Base-by-base conservation (phyloP, 1,140 invertebrate species). In the Luehdorfia chinensis region DNA sequence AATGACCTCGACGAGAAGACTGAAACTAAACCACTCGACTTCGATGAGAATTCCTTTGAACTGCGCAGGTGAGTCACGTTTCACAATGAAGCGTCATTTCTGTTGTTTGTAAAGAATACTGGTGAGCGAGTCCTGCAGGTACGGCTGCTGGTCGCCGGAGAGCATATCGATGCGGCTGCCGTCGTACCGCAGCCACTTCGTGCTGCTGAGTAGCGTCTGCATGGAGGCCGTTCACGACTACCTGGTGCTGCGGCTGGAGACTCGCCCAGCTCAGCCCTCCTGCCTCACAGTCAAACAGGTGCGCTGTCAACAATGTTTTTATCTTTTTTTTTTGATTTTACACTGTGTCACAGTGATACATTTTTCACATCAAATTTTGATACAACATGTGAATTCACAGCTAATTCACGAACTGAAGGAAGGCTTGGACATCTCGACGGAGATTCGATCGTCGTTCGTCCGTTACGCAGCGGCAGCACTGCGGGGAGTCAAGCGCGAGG, bases 191-290 rank as follows among this genome's bases (percentile, higher is more conserved):
- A 88, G 91, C 14, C 90, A 92, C 28, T 97, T 96, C 78, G 87
- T 97, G n/a, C 96, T 97, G 70, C 87, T 98, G 0, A 91, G 93
- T 31, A 90, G 91, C 19, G 91, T 96, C 9, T 94, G 95, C 9
- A 74, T 97, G 55, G 94, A 97, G 77, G 91, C 97, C 8, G 92
- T 96, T 49, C 94, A 97, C 62, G 95, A 97, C 80, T 97, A 95
- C 83, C 84, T 98, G 18, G 84, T 90, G 18, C 91, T 98, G 84
- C 86, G 95, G 46, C 87, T 97, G 19, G 95, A 97, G 64, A 93
- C 95, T 31, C 92, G 93, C 55, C 94, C 94, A 0, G 91, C 92
- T 14, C 92, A 95, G 47, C 96, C 96, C 1, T 96, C 95, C 37
- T 90, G 92, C 5, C 88, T 97, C 8, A 96, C 95, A 58, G 91